Conservation (phyloP, 2,113 vertebrate genomes). For the Coregonus clupeaformis region DNA sequence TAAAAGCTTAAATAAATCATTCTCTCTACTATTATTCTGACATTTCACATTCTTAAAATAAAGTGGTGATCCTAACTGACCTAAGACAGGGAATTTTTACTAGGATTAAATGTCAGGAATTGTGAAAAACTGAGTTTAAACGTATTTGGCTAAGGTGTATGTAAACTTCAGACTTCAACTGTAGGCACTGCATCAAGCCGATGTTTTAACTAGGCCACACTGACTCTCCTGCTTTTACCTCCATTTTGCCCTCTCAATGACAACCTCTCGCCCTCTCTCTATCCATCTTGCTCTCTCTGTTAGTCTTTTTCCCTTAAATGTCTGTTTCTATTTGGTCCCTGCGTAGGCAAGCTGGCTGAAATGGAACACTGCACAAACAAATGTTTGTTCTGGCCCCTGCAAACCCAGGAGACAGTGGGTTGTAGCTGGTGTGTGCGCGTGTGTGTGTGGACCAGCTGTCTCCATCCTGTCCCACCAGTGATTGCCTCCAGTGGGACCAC, state of each 20-base stretch:
- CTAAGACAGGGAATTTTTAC: no score
- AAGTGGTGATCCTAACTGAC: no score
- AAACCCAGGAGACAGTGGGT: conserved; percentile 73
- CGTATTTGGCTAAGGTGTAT: no score
- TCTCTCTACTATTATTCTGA: no score
- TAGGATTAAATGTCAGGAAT: no score
- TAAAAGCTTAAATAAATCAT: no score
- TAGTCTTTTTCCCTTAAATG: conserved; percentile 10
- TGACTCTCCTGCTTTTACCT: neutral
- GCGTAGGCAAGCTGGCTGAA: conserved; percentile 48
- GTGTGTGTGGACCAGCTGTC: conserved; percentile 67
- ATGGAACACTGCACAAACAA: conserved; percentile 82
- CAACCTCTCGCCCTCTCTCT: conserved; percentile 7
- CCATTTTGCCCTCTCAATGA: neutral
- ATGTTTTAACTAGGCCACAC: neutral
- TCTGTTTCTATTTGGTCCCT: neutral
- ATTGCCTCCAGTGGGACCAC: neutral
- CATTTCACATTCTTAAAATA: no score
- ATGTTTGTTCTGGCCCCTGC: conserved; percentile 87
- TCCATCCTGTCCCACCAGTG: conserved; percentile 68
- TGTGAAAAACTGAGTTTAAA: no score
- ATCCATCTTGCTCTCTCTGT: neutral
- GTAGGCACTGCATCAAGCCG: neutral
- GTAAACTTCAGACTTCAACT: no score
- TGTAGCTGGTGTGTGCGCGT: conserved; percentile 2